Base-by-base conservation (phyloP, 2,797 vertebrate genomes). In the Gymnodraco acuticeps region DNA sequence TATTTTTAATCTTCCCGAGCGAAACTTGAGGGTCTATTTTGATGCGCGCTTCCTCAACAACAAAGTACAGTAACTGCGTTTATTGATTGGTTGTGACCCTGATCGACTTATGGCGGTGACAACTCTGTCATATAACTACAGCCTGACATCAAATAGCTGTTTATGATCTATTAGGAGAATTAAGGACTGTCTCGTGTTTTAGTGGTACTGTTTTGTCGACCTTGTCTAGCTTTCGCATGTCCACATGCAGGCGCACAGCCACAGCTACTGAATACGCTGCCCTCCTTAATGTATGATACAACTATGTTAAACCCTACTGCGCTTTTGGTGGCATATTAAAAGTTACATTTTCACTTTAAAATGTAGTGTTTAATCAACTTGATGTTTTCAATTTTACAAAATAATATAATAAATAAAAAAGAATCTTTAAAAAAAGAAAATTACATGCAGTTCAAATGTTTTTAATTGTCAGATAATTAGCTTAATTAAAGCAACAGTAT, bases 61-160 rank as follows among this genome's bases (percentile, higher is more conserved):
- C 72, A 80, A 90, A 93, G 88, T 90, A 75, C 80, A 80, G 70
- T 68, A 83, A 87, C 85, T 86, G 88, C 86, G 84, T 78, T 55
- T 90, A 92, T 93, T 87, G 91, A 94, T 93, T 81, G 87, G 86
- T 88, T 86, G 86, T 89, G 87, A 90, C 83, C 84, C 84, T 46
- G 75, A 78, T 81, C 77, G 83, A 89, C 85, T 88, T 23, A 16
- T 68, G 72, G 76, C 80, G 77, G 74, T 85, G 82, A 90, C 76
- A 83, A 66, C 81, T 62, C 52, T 86, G 85, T 78, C 69, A 66
- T 76, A 70, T 80, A 82, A 81, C 87, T 82, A 82, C 81, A 58
- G 19, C 53, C 70, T 73, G 83, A 75, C 85, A 86, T 75, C 81
- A 83, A 88, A 70, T 77, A 66, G 78, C 71, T 71, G 62, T 79